Evolutionary conservation across 2,888 invertebrate species (phyloP).

Genomic region (Acrocyrtus sp.): DNA sequence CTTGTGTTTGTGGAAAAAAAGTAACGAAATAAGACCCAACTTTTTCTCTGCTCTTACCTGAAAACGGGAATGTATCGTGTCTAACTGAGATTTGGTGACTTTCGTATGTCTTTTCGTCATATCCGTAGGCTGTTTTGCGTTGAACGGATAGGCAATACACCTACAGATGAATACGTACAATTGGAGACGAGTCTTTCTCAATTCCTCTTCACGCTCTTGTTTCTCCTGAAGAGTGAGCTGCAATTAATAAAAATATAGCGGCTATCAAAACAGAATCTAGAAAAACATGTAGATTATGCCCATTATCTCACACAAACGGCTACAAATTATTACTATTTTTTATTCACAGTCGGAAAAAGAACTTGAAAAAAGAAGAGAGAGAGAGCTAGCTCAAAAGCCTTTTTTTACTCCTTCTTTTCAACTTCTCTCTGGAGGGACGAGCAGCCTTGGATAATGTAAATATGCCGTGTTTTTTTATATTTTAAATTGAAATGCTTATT

Average conservation of each 20-base stretch:
- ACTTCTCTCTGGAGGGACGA: too few relatives aligned
- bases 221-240: slow-evolving; percentile 74
- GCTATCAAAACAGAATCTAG: not conserved
- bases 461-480: too few relatives aligned
- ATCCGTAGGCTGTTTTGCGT: slow-evolving; percentile 98
- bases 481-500: too few relatives aligned
- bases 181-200: slow-evolving; percentile 92
- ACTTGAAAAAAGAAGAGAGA: not conserved
- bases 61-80: slow-evolving; percentile 93
- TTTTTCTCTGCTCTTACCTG: slow-evolving; percentile 76
- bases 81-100: slow-evolving; percentile 94
- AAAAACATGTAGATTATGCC: not conserved
- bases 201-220: slow-evolving; percentile 96
- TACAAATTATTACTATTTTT: not conserved
- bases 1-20: not conserved
- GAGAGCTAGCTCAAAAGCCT: not conserved
- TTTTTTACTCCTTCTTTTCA: not conserved
- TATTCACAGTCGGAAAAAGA: not conserved
- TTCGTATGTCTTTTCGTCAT: slow-evolving; percentile 96
- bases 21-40: too few relatives aligned
- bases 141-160: slow-evolving; percentile 98
- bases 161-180: slow-evolving; percentile 98
- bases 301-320: not conserved
- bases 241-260: slow-evolving; percentile 5
- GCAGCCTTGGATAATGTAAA: too few relatives aligned